Evolutionary conservation across 2,797 vertebrate genomes (phyloP).

Genomic region (Falco peregrinus): DNA sequence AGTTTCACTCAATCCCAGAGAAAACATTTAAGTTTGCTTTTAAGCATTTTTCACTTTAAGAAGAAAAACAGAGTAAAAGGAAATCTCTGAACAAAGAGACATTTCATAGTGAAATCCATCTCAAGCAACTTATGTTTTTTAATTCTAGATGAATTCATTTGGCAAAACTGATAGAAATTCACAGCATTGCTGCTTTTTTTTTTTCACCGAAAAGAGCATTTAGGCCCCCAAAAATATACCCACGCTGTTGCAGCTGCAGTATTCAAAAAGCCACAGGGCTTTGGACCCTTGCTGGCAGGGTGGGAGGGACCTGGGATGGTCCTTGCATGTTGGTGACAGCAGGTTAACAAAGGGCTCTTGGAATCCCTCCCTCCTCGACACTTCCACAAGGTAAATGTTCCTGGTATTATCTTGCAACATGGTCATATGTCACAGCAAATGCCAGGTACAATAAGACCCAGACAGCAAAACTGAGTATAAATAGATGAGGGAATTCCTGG

Average conservation of each 20-base stretch:
- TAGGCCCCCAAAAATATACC: background rate
- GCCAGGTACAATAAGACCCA: constrained; percentile 57
- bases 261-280: background rate
- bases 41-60: background rate
- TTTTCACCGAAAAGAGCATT: background rate
- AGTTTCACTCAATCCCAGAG: background rate
- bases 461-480: constrained; percentile 34
- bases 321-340: background rate
- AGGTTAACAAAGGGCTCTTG: background rate
- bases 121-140: constrained; percentile 18
- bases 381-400: constrained; percentile 30
- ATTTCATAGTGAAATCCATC: constrained; percentile 9
- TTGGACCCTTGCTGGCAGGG: background rate
- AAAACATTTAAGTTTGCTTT: background rate
- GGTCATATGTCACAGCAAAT: constrained; percentile 30
- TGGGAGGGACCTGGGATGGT: background rate
- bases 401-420: background rate
- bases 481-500: constrained; percentile 68
- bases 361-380: background rate
- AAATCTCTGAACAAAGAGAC: constrained; percentile 36
- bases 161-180: constrained; percentile 37
- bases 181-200: background rate
- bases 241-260: background rate
- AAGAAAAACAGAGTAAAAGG: constrained; percentile 29
- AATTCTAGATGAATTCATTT: constrained; percentile 15